Conservation (phyloP, 2,888 invertebrate genomes). For the Troides helena region DNA sequence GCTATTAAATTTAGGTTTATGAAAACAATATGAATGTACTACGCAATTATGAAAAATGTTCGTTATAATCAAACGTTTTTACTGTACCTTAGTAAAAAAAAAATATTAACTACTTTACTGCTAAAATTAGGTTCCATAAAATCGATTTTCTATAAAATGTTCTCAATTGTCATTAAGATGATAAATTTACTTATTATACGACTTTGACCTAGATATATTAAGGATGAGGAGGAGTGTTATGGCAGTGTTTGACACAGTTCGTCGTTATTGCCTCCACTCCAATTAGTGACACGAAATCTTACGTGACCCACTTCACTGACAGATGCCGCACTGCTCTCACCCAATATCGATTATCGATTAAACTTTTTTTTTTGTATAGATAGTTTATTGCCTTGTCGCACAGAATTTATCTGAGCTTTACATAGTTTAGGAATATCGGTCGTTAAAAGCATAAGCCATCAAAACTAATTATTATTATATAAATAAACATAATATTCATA, state of each 20-base stretch:
- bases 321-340: constrained; percentile 4
- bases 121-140: no score
- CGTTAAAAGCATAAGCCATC: no score
- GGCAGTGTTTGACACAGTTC: constrained; percentile 7
- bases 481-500: no score
- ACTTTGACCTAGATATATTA: constrained; percentile 7
- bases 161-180: background rate
- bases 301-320: constrained; percentile 19
- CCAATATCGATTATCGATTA: constrained; percentile 2
- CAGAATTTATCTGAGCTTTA: no score
- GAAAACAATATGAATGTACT: no score
- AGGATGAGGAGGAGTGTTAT: constrained; percentile 14
- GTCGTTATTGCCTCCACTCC: constrained; percentile 8
- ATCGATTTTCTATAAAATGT: background rate
- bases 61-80: no score
- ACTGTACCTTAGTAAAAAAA: no score
- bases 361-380: background rate
- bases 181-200: background rate
- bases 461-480: no score
- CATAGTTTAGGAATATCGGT: background rate
- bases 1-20: no score
- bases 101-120: no score
- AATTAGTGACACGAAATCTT: constrained; percentile 23
- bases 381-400: background rate
- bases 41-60: no score